Base-by-base conservation (phyloP, 30 jellyfish, hydroid and myxozoan genomes). In the Euphysa ruthae region DNA sequence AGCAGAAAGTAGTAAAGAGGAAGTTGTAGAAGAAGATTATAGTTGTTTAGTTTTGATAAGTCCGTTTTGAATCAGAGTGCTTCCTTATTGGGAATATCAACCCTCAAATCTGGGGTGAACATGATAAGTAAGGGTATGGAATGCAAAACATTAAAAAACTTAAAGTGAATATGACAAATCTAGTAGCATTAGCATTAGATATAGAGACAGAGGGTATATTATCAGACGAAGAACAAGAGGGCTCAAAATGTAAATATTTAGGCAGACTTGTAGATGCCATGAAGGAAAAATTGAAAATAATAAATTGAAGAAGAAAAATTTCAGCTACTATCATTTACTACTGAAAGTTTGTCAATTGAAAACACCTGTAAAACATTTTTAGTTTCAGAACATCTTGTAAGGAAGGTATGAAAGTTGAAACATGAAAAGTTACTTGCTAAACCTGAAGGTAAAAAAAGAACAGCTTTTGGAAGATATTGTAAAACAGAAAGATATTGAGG, bases 401-500 rank as follows among this genome's bases (percentile, higher is more conserved):
- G 8, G 4, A 2, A 46, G 8, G 6, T 29, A 25, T 10, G 10
- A 46, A 2, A 2, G 60, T 46, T 46, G 60, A 46, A 46, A 46
- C 2, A 4, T 46, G 10, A 46, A 46, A 46, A 46, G 23, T n/a
- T 2, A 46, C 7, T 46, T 46, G 60, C 60, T 46, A 2, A 46
- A 10, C 60, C 60, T 46, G 60, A 46, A 10, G 60, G n/a, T 29
- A n/a, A 46, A 46, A 46, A 46, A 2, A 46, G 10, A 29, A 46
- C 60, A 46, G 23, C 60, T 8, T 46, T 46, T 46, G 10, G 60
- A 46, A 46, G 60, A 64, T 62, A 49, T 16, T 58, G 72, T 58
- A 8, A 58, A 58, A 33, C 57, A 32, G 43, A 62, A 62, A 62
- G 75, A 26, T 30, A 43, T 62, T 26, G 28, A 62, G 15, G 20